Conservation (phyloP, 1,140 invertebrate species). For the Heliconius eleuchia region DNA sequence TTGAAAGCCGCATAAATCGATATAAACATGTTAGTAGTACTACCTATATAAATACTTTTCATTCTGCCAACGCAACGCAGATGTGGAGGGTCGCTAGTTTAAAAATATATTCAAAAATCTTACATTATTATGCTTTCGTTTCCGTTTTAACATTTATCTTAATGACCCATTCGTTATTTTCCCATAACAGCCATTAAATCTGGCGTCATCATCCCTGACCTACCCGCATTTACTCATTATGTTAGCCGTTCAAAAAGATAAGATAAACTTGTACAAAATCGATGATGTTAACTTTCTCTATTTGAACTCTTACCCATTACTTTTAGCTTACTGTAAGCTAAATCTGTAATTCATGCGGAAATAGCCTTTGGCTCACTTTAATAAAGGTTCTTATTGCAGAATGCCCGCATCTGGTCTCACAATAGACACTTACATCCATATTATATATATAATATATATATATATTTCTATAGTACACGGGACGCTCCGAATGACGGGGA, state of each 20-base stretch:
- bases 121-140: constrained; percentile 26
- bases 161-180: constrained; percentile 43
- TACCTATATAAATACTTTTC: too few relatives aligned
- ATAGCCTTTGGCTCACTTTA: background rate
- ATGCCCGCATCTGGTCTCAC: constrained; percentile 18
- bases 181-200: constrained; percentile 39
- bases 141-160: constrained; percentile 42
- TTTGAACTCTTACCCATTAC: background rate
- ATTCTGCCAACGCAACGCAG: too few relatives aligned
- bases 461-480: constrained; percentile 58
- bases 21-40: too few relatives aligned
- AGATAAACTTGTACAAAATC: constrained; percentile 13
- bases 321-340: background rate
- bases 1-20: too few relatives aligned
- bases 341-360: background rate
- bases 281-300: background rate
- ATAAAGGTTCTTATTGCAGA: constrained; percentile 23
- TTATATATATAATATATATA: constrained; percentile 56
- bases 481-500: constrained; percentile 44
- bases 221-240: constrained; percentile 36
- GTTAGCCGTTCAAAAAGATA: constrained; percentile 25
- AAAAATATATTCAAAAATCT: constrained; percentile 2
- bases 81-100: background rate
- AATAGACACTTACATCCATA: constrained; percentile 21
- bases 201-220: constrained; percentile 45